A percentile compares a stretch with the other conserved stretches of the same genome.
Evolutionary conservation across 2,113 vertebrate genomes (phyloP).

Genomic region (Turdus rufiventris): DNA sequence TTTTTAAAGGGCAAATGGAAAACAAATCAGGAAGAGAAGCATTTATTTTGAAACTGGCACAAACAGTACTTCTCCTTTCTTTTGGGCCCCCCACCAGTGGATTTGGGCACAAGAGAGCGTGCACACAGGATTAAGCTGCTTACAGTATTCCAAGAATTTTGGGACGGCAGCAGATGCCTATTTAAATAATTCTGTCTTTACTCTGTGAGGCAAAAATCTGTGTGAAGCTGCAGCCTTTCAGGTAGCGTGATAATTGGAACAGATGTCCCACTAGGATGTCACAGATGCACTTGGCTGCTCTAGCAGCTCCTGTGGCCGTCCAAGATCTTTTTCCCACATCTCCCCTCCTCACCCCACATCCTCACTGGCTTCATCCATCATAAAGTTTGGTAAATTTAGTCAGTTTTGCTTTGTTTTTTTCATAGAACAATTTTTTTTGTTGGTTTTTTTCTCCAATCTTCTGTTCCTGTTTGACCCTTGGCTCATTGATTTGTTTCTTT

Average conservation of each 20-base stretch:
- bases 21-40: not conserved
- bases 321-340: not conserved
- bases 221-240: not conserved
- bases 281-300: not conserved
- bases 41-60: not conserved
- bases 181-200: not conserved
- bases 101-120: not conserved
- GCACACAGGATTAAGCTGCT: not conserved
- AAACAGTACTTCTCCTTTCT: not conserved
- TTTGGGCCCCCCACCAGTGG: not conserved
- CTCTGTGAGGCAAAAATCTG: not conserved
- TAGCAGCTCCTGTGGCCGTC: not conserved
- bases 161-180: not conserved
- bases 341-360: not conserved
- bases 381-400: not conserved
- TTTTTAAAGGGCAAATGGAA: not conserved
- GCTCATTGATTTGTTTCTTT: not conserved
- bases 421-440: not conserved
- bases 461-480: not conserved
- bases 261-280: not conserved
- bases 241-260: not conserved
- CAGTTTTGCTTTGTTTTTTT: not conserved
- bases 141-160: not conserved
- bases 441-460: not conserved
- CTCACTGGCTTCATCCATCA: not conserved